phyloP scores from a whole-genome alignment of 1,140 invertebrate genomes.

The Brachionus calyciflorus region DNA sequence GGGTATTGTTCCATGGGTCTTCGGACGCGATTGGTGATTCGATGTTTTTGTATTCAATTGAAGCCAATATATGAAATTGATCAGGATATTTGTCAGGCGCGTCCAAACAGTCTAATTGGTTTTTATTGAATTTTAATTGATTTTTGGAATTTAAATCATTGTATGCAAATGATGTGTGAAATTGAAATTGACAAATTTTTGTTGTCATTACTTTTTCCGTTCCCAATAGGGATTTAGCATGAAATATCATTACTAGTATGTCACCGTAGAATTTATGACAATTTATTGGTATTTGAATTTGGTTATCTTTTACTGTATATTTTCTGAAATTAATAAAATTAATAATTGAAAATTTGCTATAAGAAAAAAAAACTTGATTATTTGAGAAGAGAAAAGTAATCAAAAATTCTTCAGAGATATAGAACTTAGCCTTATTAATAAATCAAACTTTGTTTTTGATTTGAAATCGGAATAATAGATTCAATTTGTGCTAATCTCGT shows the following conservation, averaged over 20 bases:
- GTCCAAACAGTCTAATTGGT: slow-evolving; percentile 37
- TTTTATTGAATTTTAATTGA: background rate
- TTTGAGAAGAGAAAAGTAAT: too few species aligned
- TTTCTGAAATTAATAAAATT: slow-evolving; percentile 2
- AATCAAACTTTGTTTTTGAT: too few species aligned
- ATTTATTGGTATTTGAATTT: slow-evolving; percentile 41
- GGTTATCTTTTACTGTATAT: slow-evolving; percentile 27
- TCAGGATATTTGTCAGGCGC: slow-evolving; percentile 37
- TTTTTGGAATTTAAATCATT: background rate
- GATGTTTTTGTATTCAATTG: slow-evolving; percentile 37
- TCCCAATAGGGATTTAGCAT: slow-evolving; percentile 30
- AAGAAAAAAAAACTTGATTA: background rate
- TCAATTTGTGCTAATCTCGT: too few species aligned
- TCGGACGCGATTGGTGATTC: background rate
- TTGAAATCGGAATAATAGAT: too few species aligned
- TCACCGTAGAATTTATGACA: slow-evolving; percentile 46
- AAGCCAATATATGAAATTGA: background rate
- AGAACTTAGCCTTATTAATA: too few species aligned
- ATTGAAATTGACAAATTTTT: slow-evolving; percentile 44
- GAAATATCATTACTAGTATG: slow-evolving; percentile 21
- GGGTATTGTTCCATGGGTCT: slow-evolving; percentile 26
- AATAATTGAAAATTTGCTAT: background rate
- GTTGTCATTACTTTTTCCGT: slow-evolving; percentile 41
- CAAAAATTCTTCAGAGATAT: too few species aligned
- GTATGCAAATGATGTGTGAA: slow-evolving; percentile 33